Evolutionary conservation across 2,113 vertebrate genomes (phyloP), one percentile per base, ranked within the genome.

Genomic region (Epinephelus cyanopodus): DNA sequence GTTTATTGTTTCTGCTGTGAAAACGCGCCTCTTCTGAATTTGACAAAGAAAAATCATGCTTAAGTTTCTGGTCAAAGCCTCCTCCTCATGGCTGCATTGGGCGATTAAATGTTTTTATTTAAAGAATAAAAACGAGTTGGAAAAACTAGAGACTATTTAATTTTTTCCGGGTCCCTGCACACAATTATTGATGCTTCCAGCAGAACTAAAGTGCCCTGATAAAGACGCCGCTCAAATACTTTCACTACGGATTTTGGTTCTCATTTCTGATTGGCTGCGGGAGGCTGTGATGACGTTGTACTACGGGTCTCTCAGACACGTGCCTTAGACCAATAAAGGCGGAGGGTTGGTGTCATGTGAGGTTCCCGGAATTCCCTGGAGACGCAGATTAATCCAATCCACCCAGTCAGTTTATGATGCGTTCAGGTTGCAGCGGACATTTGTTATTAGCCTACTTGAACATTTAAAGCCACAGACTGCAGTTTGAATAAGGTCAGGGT

Each of bases 201-300:
- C 66, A 60, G 84, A 56, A 63, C 67, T 69, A 68, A 91, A 89
- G 70, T 81, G 82, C 75, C 78, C 90, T 90, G 77, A 94, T 94
- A 90, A 93, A 92, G 92, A 93, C 93, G 92, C 92, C 87, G 95
- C 96, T 92, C 92, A 96, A 96, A 96, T 96, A 97, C 97, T 98
- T 97, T 95, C 95, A 95, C 95, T 96, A 96, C 92, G 93, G 95
- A 96, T 97, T 97, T 96, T 96, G 74, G 95, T 95, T 96, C 96
- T 96, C 95, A 95, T 97, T 97, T 97, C 95, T 97, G 97, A 98
- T 96, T 96, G 93, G 93, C 79, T 82, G 74, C 60, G 89, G 95
- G 94, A 47, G 92, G 90, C 93, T 91, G 90, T 81, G 87, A 93
- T 97, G 97, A 98, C 97, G 97, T 96, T 50, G 89, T 88, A 90